These are phyloP conservation scores for Ylistrum balloti DNA, from an alignment of 1,140 invertebrate genomes.

Conservation along the genomic window DNA sequence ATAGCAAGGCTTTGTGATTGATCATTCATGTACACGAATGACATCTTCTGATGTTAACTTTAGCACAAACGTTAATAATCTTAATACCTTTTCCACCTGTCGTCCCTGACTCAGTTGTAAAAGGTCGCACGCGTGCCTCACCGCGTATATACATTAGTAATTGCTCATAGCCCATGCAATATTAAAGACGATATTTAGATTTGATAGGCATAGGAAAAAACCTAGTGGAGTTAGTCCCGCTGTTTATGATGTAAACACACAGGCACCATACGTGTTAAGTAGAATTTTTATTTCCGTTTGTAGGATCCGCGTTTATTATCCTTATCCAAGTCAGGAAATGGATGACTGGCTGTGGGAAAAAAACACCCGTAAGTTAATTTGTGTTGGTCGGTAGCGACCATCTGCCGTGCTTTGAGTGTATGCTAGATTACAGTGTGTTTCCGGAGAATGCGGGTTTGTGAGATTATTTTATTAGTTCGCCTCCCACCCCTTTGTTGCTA, in stretches of 20 bases:
- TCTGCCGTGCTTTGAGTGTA: background rate
- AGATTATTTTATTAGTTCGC: constrained; percentile 14
- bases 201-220: background rate
- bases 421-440: background rate
- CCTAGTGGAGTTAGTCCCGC: too few relatives aligned
- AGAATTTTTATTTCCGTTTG: constrained; percentile 31
- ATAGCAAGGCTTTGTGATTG: background rate
- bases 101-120: background rate
- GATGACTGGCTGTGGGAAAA: constrained; percentile 13
- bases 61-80: background rate
- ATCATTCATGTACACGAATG: background rate
- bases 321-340: background rate
- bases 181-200: background rate
- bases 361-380: background rate
- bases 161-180: background rate
- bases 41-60: background rate
- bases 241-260: background rate
- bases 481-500: background rate
- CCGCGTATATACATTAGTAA: background rate
- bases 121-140: background rate
- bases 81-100: background rate
- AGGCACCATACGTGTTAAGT: background rate
- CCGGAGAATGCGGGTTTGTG: background rate
- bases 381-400: constrained; percentile 4
- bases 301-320: background rate